Base-by-base conservation (phyloP, 2,888 invertebrate species). In the Mythimna albipuncta region DNA sequence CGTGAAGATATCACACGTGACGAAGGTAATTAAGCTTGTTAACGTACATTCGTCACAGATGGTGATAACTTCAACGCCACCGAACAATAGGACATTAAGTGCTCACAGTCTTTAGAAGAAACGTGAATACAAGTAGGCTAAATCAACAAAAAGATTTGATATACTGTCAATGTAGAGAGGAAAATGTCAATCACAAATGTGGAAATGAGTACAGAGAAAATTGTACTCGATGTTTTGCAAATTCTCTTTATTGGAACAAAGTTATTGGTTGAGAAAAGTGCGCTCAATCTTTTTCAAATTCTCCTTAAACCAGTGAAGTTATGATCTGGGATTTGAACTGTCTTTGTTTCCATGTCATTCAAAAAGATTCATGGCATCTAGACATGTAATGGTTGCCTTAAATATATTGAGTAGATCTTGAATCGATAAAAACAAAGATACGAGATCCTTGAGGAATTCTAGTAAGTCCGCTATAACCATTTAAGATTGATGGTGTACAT, bases 11-110 rank as follows among this genome's bases (percentile, higher is more conserved):
- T 67, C 59, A 67, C 64, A 64, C 61, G 58, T 10, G 21, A 64
- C 54, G 35, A 58, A n/a, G 47, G 32, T 55, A 65, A 75, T 70
- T 61, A 70, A 70, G 75, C 59, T 3, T 6, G 21, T 52, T 65
- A 38, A 57, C 57, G 54, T 58, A 21, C 65, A 77, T 77, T 74
- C 21, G 64, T 68, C 76, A 64, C 44, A 61, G 54, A 59, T 52
- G 59, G 69, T 64, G 70, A 72, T 71, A 66, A 69, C 79, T 78
- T 71, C 63, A 77, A 78, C 70, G 66, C 58, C 47, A 69, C 5
- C 26, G 68, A 83, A 83, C 83, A 83, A 83, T 78, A 64, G 74
- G 16, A 55, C 68, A 81, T 84, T 78, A 83, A 57, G 26, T 54
- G 59, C 58, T 32, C 50, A 58, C 70, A 61, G 19, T 26, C 26